Conservation (phyloP, 2,113 vertebrate species). For the Drymodes brunneopygia region DNA sequence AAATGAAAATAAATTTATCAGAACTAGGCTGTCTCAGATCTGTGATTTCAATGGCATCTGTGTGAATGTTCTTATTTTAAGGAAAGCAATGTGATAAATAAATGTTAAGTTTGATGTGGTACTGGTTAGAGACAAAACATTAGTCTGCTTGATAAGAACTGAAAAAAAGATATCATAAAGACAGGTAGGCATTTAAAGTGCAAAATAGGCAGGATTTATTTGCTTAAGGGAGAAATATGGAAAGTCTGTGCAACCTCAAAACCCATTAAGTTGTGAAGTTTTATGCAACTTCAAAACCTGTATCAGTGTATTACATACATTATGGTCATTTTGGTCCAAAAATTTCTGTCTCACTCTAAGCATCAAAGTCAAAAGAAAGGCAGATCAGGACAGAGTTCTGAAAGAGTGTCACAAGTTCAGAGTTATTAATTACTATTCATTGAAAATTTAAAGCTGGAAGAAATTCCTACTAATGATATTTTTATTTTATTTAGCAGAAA, state of each 20-base stretch:
- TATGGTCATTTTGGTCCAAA: neutral
- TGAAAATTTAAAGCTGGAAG: neutral
- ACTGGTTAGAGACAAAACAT: neutral
- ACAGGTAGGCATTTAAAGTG: neutral
- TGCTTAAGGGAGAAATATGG: neutral
- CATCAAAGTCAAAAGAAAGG: neutral
- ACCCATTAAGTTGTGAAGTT: neutral
- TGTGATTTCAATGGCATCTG: neutral
- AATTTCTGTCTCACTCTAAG: neutral
- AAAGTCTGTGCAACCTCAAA: neutral
- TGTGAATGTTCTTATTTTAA: neutral
- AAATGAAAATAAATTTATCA: neutral
- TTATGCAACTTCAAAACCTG: neutral
- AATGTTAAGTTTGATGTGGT: neutral
- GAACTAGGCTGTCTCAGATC: neutral
- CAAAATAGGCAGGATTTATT: neutral
- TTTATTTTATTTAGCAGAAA: neutral
- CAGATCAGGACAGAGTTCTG: neutral
- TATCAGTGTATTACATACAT: fast-evolving
- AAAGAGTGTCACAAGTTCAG: neutral
- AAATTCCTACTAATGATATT: neutral
- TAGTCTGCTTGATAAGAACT: neutral
- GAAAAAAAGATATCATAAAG: neutral
- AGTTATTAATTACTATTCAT: neutral
- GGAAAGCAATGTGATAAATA: neutral